Evolutionary conservation across 2,797 vertebrate species (phyloP).

Genomic region (Gouania willdenowi): DNA sequence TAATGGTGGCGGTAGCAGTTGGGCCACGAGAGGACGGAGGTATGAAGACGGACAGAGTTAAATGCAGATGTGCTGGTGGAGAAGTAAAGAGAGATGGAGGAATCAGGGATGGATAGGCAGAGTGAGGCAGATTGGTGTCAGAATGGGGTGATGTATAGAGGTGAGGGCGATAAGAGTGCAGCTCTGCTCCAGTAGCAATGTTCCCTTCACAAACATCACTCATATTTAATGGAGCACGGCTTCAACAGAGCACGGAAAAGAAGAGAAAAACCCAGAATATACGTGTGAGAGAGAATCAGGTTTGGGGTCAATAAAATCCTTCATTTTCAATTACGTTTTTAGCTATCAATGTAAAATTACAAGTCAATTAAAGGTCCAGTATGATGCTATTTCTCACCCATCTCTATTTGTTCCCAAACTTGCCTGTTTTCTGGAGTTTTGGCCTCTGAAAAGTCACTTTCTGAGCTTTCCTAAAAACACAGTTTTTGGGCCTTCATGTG

Average conservation of each 20-base stretch:
- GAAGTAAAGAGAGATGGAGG: constrained; percentile 41
- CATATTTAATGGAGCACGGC: constrained; percentile 71
- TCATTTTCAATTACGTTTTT: too few species aligned
- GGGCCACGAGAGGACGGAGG: constrained; percentile 18
- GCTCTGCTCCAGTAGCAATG: constrained; percentile 59
- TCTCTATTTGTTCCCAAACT: too few species aligned
- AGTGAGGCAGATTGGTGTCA: constrained; percentile 64
- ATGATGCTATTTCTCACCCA: too few species aligned
- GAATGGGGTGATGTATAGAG: constrained; percentile 63
- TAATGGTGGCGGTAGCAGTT: constrained; percentile 33
- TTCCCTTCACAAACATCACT: constrained; percentile 69
- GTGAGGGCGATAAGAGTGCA: constrained; percentile 62
- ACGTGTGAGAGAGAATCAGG: too few species aligned
- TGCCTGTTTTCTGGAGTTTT: too few species aligned
- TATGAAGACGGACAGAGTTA: constrained; percentile 6
- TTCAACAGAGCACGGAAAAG: constrained; percentile 47
- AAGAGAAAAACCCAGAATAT: constrained; percentile 29
- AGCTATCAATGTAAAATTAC: too few species aligned
- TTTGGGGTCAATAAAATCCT: too few species aligned
- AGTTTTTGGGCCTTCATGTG: too few species aligned
- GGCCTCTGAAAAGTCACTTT: too few species aligned
- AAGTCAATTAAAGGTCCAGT: too few species aligned
- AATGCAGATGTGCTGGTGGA: constrained; percentile 23
- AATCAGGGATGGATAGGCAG: constrained; percentile 40
- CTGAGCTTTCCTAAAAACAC: too few species aligned